Evolutionary conservation across 2,888 invertebrate species (phyloP), one percentile per base, ranked within the genome.

Genomic region (Campoplex capitator): DNA sequence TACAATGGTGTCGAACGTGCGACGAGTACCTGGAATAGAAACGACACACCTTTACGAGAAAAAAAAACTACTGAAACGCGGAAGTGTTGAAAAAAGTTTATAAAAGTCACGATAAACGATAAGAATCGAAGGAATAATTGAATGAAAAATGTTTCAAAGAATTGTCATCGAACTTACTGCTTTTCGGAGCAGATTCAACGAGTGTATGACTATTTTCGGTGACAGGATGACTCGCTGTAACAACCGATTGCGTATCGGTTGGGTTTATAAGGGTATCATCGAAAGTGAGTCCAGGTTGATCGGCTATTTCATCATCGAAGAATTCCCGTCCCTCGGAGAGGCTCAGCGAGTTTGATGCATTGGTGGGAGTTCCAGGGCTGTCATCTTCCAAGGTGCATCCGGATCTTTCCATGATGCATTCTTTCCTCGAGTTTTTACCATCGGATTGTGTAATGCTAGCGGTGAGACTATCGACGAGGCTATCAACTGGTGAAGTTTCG

Each of bases 301-400:
- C 98, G 65, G 97, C 97, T 86, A 98, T 98, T 94, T 98, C 98
- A 91, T 98, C 98, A 91, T 98, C 98, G 87, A 98, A 96, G 94
- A 97, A 98, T 93, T 98, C 97, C 88, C 97, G 95, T 28, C 97
- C 97, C 89, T 98, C 97, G 0, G 97, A 97, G n/a, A 98, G 95
- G 0, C 97, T 97, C 0, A 97, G 94, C 0, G 97, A 97, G 83
- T 97, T 97, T 0, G 97, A 97, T 1, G 95, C 95, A 91, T 97
- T 97, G 0, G 97, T 97, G 1, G 98, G 97, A 0, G 97, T 97
- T 2, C 97, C 97, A 0, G 97, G 97, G 3, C 97, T 93, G 42
- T 94, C 94, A 9, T 94, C 94, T 28, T 93, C 94, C 3, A 90
- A 88, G 42, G 95, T 95, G 3, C 90, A 91, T 9, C 95, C 88